These are phyloP conservation scores for Trogon melanurus DNA, from an alignment of 2,113 vertebrate genomes.

Conservation along the genomic window DNA sequence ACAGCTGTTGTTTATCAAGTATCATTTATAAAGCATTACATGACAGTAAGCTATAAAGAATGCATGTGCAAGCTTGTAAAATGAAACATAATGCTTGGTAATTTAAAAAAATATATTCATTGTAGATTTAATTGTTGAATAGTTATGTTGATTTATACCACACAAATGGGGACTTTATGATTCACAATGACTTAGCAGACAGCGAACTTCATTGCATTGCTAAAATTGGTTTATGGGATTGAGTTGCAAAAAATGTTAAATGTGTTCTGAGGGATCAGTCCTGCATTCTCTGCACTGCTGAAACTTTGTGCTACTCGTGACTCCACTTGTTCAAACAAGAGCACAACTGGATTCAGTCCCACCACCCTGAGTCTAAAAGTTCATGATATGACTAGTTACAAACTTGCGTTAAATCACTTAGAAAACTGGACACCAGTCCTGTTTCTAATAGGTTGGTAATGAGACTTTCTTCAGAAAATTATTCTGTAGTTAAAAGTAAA, in stretches of 20 bases:
- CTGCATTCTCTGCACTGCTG: not conserved
- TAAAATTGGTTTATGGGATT: constrained; percentile 30
- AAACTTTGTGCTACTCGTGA: not conserved
- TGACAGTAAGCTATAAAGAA: constrained; percentile 68
- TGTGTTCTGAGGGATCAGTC: not conserved
- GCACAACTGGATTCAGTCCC: not conserved
- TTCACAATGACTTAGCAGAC: constrained; percentile 50
- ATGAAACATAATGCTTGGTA: constrained; percentile 63
- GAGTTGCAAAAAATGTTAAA: not conserved
- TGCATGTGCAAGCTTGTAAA: constrained; percentile 60
- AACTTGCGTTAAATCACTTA: accelerated
- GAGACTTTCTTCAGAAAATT: not conserved
- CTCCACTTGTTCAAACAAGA: not conserved
- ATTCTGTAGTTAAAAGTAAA: not conserved
- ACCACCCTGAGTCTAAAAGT: not conserved
- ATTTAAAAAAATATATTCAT: constrained; percentile 68
- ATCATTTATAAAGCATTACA: constrained; percentile 72
- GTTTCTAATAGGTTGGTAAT: not conserved
- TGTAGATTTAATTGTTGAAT: constrained; percentile 70
- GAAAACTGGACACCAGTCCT: not conserved
- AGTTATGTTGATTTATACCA: constrained; percentile 62
- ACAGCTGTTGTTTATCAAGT: constrained; percentile 67
- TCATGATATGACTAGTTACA: not conserved
- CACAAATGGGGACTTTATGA: constrained; percentile 50
- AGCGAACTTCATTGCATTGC: constrained; percentile 36